A percentile compares a stretch with the other conserved stretches of the same genome.
Conservation (phyloP, 2,113 vertebrate genomes). For the Neodon shergylaensis region DNA sequence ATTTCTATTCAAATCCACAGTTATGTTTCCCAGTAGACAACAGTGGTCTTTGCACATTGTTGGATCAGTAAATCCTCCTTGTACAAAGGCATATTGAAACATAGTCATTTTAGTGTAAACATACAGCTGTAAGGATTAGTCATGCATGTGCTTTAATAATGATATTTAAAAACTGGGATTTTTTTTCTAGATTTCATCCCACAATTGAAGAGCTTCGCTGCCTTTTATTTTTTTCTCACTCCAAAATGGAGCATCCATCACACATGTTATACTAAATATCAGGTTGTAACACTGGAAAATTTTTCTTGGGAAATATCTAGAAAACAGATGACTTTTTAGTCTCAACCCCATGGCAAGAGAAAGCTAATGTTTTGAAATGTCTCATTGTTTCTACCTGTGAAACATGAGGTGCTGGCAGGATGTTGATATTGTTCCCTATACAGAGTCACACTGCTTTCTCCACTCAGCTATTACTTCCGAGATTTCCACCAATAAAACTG, state of each 20-base stretch:
- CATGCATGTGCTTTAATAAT: neutral
- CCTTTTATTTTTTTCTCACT: constrained; percentile 56
- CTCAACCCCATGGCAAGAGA: neutral
- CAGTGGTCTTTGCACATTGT: neutral
- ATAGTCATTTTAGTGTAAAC: neutral
- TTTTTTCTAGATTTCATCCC: constrained; percentile 27
- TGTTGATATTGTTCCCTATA: neutral
- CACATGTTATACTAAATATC: constrained; percentile 34
- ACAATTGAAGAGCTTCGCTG: constrained; percentile 12
- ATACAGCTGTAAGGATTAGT: constrained; percentile 52
- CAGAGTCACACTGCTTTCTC: neutral
- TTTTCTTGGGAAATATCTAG: neutral
- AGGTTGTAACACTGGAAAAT: neutral
- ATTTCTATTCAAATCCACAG: neutral
- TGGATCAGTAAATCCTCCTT: neutral
- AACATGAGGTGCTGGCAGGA: constrained; percentile 7
- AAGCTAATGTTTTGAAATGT: constrained; percentile 18
- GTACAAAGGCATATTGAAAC: neutral
- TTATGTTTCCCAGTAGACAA: neutral
- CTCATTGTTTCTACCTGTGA: neutral
- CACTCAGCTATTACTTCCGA: neutral
- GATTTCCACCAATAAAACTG: neutral
- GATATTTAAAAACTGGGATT: neutral
- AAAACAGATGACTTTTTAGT: constrained; percentile 38
- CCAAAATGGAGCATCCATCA: constrained; percentile 12